A percentile compares a stretch with the other conserved stretches of the same genome.
These are phyloP conservation scores for Tiaroga cobitis DNA, from an alignment of 2,797 vertebrate species.

Conservation along the genomic window DNA sequence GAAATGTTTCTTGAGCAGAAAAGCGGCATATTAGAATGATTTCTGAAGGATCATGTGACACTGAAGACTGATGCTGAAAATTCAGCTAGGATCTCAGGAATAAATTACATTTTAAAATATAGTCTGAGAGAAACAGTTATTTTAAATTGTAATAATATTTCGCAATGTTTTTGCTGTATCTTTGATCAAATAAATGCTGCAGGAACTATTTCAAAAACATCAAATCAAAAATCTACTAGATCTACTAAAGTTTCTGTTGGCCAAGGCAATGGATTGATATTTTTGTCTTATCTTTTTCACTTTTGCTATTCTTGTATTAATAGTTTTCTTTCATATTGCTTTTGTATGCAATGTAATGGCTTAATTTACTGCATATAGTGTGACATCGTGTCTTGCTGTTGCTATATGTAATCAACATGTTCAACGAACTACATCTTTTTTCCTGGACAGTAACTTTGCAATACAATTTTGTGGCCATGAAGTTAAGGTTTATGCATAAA, in stretches of 20 bases:
- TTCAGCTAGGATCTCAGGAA: background rate
- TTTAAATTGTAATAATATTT: background rate
- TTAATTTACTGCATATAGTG: background rate
- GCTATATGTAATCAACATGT: background rate
- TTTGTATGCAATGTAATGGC: background rate
- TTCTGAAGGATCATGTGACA: background rate
- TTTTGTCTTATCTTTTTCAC: background rate
- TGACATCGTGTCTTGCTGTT: background rate
- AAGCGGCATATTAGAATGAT: background rate
- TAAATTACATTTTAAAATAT: background rate
- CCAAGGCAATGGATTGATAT: background rate
- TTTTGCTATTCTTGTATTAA: background rate
- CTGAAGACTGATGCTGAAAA: background rate
- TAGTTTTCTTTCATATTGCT: background rate
- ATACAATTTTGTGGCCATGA: background rate
- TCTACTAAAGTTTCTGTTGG: background rate
- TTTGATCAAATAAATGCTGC: background rate
- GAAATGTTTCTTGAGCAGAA: background rate
- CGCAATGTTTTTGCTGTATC: background rate
- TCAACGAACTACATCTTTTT: background rate
- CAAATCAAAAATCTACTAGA: too few relatives aligned
- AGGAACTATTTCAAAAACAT: background rate
- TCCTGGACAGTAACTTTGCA: too few relatives aligned
- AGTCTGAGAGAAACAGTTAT: background rate
- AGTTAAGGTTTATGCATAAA: too few relatives aligned